A percentile compares a stretch with the other conserved stretches of the same genome.
Evolutionary conservation across 2,888 invertebrate species (phyloP).

Genomic region (Boloria euphrosyne): DNA sequence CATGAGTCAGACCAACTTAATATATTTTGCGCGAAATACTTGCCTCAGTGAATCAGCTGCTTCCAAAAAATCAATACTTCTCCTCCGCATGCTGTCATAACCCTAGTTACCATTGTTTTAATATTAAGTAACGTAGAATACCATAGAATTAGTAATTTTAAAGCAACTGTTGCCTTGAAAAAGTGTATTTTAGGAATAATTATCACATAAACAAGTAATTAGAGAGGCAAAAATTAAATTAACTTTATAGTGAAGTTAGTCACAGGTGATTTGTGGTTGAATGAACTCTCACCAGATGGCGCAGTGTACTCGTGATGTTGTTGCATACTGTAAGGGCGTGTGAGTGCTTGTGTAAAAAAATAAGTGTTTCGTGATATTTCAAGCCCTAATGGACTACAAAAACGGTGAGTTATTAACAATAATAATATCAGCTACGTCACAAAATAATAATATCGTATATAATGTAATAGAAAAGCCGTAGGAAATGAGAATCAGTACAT

Average conservation of each 20-base stretch:
- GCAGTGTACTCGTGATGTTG: constrained; percentile 80
- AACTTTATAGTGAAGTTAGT: constrained; percentile 62
- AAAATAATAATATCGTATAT: constrained; percentile 49
- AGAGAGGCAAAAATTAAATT: constrained; percentile 60
- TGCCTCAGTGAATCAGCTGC: constrained; percentile 69
- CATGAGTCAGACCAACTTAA: constrained; percentile 59
- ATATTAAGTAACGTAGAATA: constrained; percentile 10
- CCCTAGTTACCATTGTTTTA: constrained; percentile 10
- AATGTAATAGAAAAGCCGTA: constrained; percentile 63
- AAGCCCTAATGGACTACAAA: constrained; percentile 66
- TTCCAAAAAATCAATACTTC: constrained; percentile 71
- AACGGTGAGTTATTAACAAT: constrained; percentile 68
- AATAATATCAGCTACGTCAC: constrained; percentile 43
- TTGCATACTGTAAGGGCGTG: constrained; percentile 79
- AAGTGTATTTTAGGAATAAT: constrained; percentile 46
- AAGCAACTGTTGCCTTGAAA: constrained; percentile 41
- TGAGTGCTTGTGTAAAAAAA: constrained; percentile 79
- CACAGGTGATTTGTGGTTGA: constrained; percentile 52
- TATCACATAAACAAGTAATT: constrained; percentile 48
- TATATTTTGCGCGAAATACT: constrained; percentile 61
- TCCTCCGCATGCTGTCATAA: constrained; percentile 35
- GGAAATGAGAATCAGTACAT: constrained; percentile 73
- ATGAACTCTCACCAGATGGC: constrained; percentile 69
- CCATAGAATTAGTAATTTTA: constrained; percentile 13
- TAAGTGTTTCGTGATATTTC: constrained; percentile 77